A percentile compares a stretch with the other conserved stretches of the same genome.
Conservation (phyloP, 1,140 invertebrate species). For the Sinella curviseta region DNA sequence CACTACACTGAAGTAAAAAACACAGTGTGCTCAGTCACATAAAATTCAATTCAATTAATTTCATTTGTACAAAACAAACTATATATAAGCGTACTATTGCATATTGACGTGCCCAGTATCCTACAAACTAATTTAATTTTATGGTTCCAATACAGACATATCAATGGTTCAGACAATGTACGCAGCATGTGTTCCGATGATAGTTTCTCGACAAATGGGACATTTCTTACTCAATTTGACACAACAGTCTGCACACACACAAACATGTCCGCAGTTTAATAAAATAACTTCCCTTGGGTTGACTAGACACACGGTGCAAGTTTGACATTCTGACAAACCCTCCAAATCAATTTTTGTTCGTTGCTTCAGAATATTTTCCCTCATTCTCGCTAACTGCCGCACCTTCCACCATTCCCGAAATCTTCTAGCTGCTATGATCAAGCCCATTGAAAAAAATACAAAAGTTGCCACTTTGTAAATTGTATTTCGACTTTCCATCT, state of each 20-base stretch:
- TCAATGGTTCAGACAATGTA: slow-evolving; percentile 55
- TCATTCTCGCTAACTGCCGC: slow-evolving; percentile 37
- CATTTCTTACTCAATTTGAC: slow-evolving; percentile 68
- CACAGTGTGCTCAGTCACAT: too few relatives aligned
- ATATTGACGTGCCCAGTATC: too few relatives aligned
- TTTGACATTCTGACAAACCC: slow-evolving; percentile 35
- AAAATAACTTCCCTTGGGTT: slow-evolving; percentile 66
- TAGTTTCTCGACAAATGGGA: slow-evolving; percentile 70
- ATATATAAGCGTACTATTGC: too few relatives aligned
- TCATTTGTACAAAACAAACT: too few relatives aligned
- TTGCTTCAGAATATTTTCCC: slow-evolving; percentile 40
- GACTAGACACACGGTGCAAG: slow-evolving; percentile 43
- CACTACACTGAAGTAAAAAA: too few relatives aligned
- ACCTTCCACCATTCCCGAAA: slow-evolving; percentile 35
- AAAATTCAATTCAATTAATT: too few relatives aligned
- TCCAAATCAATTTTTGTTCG: slow-evolving; percentile 36
- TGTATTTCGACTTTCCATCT: slow-evolving; percentile 37
- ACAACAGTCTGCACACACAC: slow-evolving; percentile 78
- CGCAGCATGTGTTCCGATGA: slow-evolving; percentile 67
- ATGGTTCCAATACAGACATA: too few relatives aligned
- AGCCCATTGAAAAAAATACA: slow-evolving; percentile 34
- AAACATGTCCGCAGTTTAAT: slow-evolving; percentile 79
- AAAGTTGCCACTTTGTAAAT: slow-evolving; percentile 37
- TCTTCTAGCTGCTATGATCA: slow-evolving; percentile 34
- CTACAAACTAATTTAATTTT: too few relatives aligned